Percentiles rank a stretch among this genome's conserved stretches.
Conservation (phyloP, 2,888 invertebrate species). For the Ditylenchus weischeri region DNA sequence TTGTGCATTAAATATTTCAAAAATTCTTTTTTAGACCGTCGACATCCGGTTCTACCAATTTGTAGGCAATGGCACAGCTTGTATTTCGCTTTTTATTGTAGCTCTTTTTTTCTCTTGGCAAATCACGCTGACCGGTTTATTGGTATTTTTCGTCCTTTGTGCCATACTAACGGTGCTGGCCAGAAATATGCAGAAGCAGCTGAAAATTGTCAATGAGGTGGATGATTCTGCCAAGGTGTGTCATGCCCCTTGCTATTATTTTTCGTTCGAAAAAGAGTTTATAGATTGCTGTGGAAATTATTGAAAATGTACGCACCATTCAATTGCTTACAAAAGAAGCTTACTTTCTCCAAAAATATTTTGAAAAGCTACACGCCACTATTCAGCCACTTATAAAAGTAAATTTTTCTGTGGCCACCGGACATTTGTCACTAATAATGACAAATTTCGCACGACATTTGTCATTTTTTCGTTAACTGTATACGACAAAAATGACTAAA, state of each 20-base stretch:
- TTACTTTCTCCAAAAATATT: slow-evolving; percentile 52
- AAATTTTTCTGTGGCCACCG: no score
- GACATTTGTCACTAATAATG: neutral
- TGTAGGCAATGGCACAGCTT: slow-evolving; percentile 59
- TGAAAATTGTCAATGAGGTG: slow-evolving; percentile 4
- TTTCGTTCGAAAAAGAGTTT: neutral
- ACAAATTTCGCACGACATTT: no score
- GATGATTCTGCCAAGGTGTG: slow-evolving; percentile 30
- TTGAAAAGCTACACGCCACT: neutral
- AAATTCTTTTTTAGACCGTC: slow-evolving; percentile 22
- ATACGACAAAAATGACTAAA: no score
- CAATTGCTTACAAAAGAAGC: slow-evolving; percentile 60
- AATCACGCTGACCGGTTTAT: slow-evolving; percentile 59
- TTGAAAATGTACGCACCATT: slow-evolving; percentile 61
- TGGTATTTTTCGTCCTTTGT: slow-evolving; percentile 58
- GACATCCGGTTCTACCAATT: slow-evolving; percentile 28
- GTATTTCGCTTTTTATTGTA: slow-evolving; percentile 59
- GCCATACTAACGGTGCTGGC: slow-evolving; percentile 60
- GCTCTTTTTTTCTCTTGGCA: slow-evolving; percentile 62
- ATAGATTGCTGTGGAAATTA: slow-evolving; percentile 60
- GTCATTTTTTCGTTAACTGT: no score
- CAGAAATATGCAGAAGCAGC: slow-evolving; percentile 60
- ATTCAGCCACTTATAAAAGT: no score
- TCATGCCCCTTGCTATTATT: neutral
- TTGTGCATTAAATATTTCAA: neutral